These are phyloP conservation scores for Sciurus vulgaris DNA, from an alignment of 2,797 vertebrate species.

Conservation along the genomic window DNA sequence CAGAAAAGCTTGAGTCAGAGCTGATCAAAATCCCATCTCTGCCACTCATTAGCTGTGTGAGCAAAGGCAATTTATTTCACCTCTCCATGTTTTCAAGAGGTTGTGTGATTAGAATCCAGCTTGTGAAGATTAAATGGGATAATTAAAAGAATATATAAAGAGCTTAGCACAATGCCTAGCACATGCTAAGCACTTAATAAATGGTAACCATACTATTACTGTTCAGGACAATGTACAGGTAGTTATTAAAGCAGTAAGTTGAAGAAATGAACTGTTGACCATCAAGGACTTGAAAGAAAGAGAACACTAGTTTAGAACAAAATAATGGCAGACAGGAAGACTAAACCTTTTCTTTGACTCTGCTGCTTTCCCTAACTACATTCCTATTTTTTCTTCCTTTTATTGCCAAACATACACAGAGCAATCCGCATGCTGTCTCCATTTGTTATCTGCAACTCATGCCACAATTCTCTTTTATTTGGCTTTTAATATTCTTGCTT, in stretches of 20 bases:
- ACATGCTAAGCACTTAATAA: not conserved
- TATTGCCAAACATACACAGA: not conserved
- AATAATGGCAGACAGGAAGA: slow-evolving; percentile 20
- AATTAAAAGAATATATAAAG: not conserved
- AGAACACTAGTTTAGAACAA: slow-evolving; percentile 32
- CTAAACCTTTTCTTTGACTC: not conserved
- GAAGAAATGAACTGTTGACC: slow-evolving; percentile 8
- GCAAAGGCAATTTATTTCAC: not conserved
- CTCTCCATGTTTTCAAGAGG: not conserved
- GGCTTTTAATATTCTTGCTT: not conserved
- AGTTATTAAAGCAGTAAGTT: slow-evolving; percentile 27
- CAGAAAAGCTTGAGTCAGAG: not conserved
- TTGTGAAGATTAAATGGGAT: not conserved
- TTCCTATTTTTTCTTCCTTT: slow-evolving; percentile 41
- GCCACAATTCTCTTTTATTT: not conserved
- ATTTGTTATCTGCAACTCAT: not conserved
- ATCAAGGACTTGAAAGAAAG: slow-evolving; percentile 41
- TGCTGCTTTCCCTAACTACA: not conserved
- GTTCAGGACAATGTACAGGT: not conserved
- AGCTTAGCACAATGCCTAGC: not conserved
- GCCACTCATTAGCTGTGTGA: not conserved
- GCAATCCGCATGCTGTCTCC: not conserved
- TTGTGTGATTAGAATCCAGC: slow-evolving; percentile 12
- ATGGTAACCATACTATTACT: not conserved
- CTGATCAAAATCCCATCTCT: not conserved